phyloP scores from a whole-genome alignment of 2,797 vertebrate species.

The Coccyzus lansbergi region DNA sequence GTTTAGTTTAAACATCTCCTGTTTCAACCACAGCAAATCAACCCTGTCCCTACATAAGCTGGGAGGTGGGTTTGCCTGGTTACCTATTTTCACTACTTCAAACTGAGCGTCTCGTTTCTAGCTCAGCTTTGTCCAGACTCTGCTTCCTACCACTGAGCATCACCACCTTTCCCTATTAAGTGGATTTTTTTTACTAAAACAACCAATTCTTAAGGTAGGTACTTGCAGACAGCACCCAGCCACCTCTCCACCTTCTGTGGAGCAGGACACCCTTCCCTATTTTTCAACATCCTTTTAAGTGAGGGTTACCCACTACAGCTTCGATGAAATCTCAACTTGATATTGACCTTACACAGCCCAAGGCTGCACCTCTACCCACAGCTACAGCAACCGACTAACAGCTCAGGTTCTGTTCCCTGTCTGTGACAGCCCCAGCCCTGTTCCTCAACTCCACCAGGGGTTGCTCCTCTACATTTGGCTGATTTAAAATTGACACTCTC shows the following conservation, averaged over 20 bases:
- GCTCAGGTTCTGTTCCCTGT: background rate
- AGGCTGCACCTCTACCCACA: background rate
- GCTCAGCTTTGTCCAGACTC: background rate
- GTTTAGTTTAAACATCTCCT: background rate
- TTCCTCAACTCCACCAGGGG: background rate
- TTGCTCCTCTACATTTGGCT: slow-evolving; percentile 31
- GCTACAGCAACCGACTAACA: slow-evolving; percentile 9
- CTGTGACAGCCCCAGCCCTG: background rate
- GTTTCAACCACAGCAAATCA: background rate
- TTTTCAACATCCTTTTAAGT: slow-evolving; percentile 7
- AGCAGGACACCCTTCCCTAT: background rate
- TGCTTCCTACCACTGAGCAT: background rate
- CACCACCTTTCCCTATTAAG: background rate
- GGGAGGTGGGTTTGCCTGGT: background rate
- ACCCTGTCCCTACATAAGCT: background rate
- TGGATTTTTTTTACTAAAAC: background rate
- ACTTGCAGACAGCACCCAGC: background rate
- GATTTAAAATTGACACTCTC: slow-evolving; percentile 50
- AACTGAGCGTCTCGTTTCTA: background rate
- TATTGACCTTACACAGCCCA: background rate
- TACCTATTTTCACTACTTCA: background rate
- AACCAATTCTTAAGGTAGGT: background rate
- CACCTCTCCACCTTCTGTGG: background rate
- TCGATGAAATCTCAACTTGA: slow-evolving; percentile 11
- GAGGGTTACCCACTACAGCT: background rate